phyloP scores from a whole-genome alignment of 2,113 vertebrate genomes.

The Catharus fuscescens region DNA sequence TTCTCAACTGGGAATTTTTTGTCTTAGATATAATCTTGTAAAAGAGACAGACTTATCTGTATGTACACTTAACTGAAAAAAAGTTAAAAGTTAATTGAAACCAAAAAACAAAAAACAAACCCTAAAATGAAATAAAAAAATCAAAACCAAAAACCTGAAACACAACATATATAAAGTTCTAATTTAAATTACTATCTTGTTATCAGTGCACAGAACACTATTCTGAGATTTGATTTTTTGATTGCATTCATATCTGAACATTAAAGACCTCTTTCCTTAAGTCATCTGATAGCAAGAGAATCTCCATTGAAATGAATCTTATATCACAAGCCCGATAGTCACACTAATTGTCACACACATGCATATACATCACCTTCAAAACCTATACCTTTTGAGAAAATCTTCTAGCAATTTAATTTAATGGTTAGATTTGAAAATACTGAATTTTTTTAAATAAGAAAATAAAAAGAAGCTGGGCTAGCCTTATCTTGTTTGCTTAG shows the following conservation, averaged over 20 bases:
- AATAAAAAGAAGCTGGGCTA: background rate
- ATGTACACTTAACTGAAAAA: background rate
- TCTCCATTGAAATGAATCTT: background rate
- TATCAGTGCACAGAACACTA: background rate
- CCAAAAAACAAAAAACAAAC: fast-evolving
- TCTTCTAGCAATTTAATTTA: background rate
- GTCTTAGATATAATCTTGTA: background rate
- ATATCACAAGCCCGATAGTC: background rate
- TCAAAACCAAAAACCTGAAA: background rate
- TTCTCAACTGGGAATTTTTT: background rate
- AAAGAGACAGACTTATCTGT: background rate
- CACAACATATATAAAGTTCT: background rate
- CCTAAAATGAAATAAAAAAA: background rate
- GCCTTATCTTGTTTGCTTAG: background rate
- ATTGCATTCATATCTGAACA: background rate
- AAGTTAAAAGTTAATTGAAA: background rate
- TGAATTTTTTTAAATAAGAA: background rate
- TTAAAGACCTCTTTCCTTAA: background rate
- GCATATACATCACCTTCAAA: background rate
- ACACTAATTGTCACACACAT: background rate
- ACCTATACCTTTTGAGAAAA: background rate
- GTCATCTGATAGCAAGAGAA: background rate
- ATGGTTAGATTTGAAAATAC: background rate
- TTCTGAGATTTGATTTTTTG: background rate
- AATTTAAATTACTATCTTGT: background rate